phyloP scores from a whole-genome alignment of 2,113 vertebrate genomes.

The Gavialis gangeticus region DNA sequence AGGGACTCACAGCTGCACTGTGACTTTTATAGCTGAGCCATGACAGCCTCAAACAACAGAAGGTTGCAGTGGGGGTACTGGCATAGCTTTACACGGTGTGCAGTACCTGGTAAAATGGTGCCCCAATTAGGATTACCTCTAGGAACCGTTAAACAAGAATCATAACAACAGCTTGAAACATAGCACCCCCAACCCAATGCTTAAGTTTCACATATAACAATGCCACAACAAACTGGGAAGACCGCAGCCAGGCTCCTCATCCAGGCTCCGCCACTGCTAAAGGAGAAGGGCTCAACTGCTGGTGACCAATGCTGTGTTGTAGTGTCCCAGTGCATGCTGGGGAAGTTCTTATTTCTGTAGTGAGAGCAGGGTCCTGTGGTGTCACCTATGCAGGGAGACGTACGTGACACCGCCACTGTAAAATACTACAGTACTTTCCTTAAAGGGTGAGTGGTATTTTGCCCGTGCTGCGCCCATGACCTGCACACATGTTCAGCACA shows the following conservation, averaged over 20 bases:
- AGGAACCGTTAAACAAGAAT: background rate
- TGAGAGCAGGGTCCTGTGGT: background rate
- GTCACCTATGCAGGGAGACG: background rate
- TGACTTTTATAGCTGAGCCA: accelerated
- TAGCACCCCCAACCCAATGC: background rate
- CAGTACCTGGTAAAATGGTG: background rate
- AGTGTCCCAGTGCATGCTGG: background rate
- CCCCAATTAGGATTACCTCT: background rate
- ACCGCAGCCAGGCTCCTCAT: background rate
- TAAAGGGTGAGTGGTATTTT: background rate
- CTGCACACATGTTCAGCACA: background rate
- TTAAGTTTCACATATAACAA: background rate
- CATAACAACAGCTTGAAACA: background rate
- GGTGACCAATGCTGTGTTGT: background rate
- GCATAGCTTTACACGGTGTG: background rate
- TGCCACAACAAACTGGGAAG: background rate
- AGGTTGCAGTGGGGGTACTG: background rate
- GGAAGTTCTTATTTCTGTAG: too few relatives aligned
- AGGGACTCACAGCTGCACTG: accelerated
- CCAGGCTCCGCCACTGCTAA: accelerated
- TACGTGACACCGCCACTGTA: background rate
- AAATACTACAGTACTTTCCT: background rate
- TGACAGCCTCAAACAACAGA: background rate
- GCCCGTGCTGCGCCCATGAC: background rate
- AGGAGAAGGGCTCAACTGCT: background rate